Conservation (phyloP, 2,888 invertebrate genomes). For the Drosophila rellima region DNA sequence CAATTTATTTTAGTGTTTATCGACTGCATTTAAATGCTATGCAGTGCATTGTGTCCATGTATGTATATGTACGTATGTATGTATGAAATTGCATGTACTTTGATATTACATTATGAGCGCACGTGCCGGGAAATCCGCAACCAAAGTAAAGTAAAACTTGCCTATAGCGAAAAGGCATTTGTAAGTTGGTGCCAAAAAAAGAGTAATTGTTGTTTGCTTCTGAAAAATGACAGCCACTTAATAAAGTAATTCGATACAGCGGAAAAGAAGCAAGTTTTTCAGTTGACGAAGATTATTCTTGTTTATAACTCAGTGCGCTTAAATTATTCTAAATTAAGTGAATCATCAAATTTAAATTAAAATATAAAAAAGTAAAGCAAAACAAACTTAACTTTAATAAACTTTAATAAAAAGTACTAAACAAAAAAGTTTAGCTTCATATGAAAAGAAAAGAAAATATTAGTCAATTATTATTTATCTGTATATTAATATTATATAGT, state of each 20-base stretch:
- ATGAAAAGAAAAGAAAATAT: background rate
- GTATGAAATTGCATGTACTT: background rate
- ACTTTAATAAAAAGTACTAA: background rate
- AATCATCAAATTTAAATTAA: no score
- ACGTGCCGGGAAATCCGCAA: slow-evolving; percentile 18
- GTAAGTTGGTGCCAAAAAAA: no score
- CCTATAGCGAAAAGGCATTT: background rate
- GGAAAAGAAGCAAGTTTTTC: no score
- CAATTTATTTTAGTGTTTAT: slow-evolving; percentile 13
- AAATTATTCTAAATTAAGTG: no score
- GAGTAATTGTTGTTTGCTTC: no score
- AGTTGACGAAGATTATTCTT: no score
- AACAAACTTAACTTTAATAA: background rate
- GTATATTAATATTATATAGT: no score
- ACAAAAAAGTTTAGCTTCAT: background rate
- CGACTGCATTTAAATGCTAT: slow-evolving; percentile 7
- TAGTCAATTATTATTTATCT: no score
- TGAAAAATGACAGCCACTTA: no score
- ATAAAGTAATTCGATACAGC: no score
- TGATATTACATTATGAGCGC: slow-evolving; percentile 17
- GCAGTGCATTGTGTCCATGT: slow-evolving; percentile 5
- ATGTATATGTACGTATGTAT: background rate
- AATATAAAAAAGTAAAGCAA: no score
- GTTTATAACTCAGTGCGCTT: no score
- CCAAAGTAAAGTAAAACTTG: slow-evolving; percentile 1